phyloP scores from a whole-genome alignment of 2,888 invertebrate genomes.

The Cacoxenus indagator region DNA sequence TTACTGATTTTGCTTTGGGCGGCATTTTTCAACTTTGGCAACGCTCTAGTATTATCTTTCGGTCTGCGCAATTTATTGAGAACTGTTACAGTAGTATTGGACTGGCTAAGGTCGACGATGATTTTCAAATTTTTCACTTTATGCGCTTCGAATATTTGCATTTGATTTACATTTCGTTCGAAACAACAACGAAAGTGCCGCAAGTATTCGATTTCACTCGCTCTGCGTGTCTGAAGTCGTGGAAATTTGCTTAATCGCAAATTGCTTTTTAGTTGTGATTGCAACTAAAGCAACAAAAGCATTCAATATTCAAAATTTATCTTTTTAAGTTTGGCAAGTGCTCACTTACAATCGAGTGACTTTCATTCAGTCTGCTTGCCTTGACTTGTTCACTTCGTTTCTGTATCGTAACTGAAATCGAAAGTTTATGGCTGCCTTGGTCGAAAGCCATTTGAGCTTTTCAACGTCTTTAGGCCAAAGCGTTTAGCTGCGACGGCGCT shows the following conservation, averaged over 20 bases:
- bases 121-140: too few species aligned
- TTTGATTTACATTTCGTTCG: neutral
- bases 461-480: too few species aligned
- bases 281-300: too few species aligned
- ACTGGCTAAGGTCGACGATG: too few species aligned
- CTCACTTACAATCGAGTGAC: neutral
- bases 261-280: too few species aligned
- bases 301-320: too few species aligned
- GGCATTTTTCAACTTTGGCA: neutral
- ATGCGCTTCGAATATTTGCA: neutral
- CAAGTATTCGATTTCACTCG: neutral
- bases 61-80: neutral
- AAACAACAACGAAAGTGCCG: neutral
- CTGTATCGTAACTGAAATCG: too few species aligned
- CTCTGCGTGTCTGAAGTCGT: neutral
- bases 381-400: too few species aligned
- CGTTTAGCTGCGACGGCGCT: too few species aligned
- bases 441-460: too few species aligned
- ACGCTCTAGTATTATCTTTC: too few species aligned
- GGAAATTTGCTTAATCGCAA: neutral
- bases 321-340: neutral
- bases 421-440: too few species aligned
- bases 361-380: neutral
- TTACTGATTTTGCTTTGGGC: constrained; percentile 5
- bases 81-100: neutral